phyloP scores from a whole-genome alignment of 2,797 vertebrate genomes.

The Diglossa cyanea region DNA sequence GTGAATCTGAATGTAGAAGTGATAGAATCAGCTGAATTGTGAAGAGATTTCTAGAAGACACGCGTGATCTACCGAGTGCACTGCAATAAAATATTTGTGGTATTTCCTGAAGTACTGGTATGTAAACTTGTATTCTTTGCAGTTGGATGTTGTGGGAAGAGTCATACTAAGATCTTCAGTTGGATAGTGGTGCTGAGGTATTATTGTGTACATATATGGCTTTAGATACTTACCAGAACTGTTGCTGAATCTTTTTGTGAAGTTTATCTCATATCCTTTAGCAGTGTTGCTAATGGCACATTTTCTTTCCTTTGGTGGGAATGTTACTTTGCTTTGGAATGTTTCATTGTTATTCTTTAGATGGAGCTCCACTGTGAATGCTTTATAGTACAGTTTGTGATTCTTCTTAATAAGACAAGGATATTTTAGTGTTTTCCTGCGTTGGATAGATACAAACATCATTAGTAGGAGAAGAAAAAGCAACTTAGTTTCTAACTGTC shows the following conservation, averaged over 20 bases:
- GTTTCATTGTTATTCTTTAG: background rate
- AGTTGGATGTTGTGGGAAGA: background rate
- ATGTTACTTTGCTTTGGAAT: background rate
- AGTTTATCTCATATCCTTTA: background rate
- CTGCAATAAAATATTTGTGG: background rate
- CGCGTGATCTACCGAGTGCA: background rate
- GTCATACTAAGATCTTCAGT: background rate
- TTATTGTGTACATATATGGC: fast-evolving
- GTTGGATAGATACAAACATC: background rate
- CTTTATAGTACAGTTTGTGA: background rate
- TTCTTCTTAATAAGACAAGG: background rate
- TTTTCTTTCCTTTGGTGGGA: background rate
- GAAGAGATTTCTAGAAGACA: background rate
- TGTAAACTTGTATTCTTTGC: background rate
- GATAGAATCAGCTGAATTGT: background rate
- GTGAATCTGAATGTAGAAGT: background rate
- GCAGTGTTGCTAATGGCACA: background rate
- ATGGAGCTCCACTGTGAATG: background rate
- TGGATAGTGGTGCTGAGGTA: background rate
- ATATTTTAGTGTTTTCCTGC: background rate
- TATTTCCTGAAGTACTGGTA: background rate
- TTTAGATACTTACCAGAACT: background rate
- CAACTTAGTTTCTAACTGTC: background rate
- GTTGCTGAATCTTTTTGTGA: background rate
- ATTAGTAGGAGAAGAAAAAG: background rate